Conservation (phyloP, 2,797 vertebrate species). For the Fratercula arctica region DNA sequence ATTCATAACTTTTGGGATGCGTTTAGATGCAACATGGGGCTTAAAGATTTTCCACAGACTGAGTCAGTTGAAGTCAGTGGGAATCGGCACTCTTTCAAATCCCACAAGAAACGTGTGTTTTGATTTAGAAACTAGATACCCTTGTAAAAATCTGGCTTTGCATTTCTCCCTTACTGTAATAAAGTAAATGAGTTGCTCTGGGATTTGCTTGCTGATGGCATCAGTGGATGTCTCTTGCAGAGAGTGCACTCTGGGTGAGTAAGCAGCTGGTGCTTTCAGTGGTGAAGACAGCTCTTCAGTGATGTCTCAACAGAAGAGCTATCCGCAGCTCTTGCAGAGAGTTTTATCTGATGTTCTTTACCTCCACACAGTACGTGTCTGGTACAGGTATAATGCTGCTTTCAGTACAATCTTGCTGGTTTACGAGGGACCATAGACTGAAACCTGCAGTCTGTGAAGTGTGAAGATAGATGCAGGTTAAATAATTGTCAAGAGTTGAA, state of each 20-base stretch:
- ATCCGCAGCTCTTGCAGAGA: not conserved
- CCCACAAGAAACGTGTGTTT: not conserved
- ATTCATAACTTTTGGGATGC: not conserved
- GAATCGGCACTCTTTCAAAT: conserved; percentile 8
- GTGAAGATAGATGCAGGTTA: not conserved
- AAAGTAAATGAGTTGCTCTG: conserved; percentile 37
- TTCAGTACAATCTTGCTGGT: not conserved
- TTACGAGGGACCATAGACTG: not conserved
- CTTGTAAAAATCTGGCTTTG: not conserved
- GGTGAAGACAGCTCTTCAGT: not conserved
- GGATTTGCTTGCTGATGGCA: not conserved
- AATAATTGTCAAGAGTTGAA: not conserved
- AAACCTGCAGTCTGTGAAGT: not conserved
- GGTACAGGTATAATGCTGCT: not conserved
- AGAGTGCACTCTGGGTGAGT: not conserved
- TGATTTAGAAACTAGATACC: conserved; percentile 13
- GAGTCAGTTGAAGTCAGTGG: conserved; percentile 23
- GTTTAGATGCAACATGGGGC: not conserved
- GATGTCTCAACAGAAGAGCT: not conserved
- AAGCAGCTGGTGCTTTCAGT: not conserved
- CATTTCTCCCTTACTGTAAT: not conserved
- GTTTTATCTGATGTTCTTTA: not conserved
- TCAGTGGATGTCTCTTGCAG: not conserved
- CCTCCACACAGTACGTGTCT: not conserved
- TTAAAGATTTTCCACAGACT: conserved; percentile 27